Conservation (phyloP, 1,140 invertebrate species). For the Aphis gossypii region DNA sequence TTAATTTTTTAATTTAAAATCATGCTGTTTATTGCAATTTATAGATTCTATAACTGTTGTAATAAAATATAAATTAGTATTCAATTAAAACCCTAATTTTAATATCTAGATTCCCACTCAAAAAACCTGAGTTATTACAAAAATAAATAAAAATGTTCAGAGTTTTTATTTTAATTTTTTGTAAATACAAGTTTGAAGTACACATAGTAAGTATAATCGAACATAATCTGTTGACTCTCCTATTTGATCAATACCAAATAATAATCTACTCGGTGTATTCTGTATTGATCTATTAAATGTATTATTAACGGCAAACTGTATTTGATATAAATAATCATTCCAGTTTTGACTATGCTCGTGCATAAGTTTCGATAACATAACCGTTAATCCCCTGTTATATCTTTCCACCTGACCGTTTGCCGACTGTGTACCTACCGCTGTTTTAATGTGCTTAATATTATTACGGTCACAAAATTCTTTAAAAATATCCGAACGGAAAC, state of each 20-base stretch:
- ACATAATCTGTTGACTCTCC: conserved; percentile 11
- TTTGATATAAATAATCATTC: conserved; percentile 40
- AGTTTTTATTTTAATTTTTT: too few species aligned
- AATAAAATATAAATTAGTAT: too few species aligned
- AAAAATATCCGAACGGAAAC: too few species aligned
- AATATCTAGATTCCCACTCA: too few species aligned
- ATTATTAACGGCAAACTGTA: conserved; percentile 60
- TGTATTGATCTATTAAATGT: conserved; percentile 56
- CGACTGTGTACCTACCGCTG: not conserved
- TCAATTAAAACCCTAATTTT: too few species aligned
- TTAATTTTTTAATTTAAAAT: too few species aligned
- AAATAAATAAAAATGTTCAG: too few species aligned
- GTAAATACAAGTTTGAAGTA: too few species aligned
- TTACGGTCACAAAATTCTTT: too few species aligned
- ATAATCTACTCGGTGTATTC: conserved; percentile 59
- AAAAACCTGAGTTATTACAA: too few species aligned
- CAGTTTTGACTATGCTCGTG: conserved; percentile 56
- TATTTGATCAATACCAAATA: conserved; percentile 59
- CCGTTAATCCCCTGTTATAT: not conserved
- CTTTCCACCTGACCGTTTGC: conserved; percentile 38
- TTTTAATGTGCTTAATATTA: conserved; percentile 20
- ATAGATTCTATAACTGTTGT: too few species aligned
- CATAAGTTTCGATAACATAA: not conserved
- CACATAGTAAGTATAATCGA: not conserved
- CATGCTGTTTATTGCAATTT: too few species aligned